Percentiles rank a stretch among this genome's conserved stretches.
phyloP scores from a whole-genome alignment of 2,888 invertebrate genomes.

The Myathropa florea region DNA sequence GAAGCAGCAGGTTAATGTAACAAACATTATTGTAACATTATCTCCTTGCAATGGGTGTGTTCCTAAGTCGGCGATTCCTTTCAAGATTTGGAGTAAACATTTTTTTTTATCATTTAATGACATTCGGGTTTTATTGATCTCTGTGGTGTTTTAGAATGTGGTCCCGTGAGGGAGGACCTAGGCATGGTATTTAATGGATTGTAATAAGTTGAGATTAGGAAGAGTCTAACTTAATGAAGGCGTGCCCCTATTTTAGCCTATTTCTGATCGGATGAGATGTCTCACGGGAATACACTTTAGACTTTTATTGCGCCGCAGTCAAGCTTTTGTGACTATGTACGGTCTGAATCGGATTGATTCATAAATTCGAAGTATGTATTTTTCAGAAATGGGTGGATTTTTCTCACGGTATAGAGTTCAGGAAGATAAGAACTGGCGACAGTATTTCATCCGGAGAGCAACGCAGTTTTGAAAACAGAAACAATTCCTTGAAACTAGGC shows the following conservation, averaged over 20 bases:
- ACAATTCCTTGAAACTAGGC: too few relatives aligned
- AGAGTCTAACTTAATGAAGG: background rate
- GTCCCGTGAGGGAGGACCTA: background rate
- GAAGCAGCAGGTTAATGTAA: constrained; percentile 35
- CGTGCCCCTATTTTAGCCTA: background rate
- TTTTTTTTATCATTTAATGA: background rate
- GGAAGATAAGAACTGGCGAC: too few relatives aligned
- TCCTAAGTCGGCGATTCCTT: constrained; percentile 8
- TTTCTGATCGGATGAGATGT: background rate
- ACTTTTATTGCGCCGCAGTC: background rate
- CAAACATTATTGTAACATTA: constrained; percentile 1
- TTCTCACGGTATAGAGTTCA: background rate
- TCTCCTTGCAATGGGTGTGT: background rate
- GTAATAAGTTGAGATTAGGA: background rate
- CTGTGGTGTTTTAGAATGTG: constrained; percentile 1
- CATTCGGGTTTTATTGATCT: constrained; percentile 3
- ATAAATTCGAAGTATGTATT: background rate
- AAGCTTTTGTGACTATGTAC: background rate
- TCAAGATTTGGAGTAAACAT: background rate
- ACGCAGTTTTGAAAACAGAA: too few relatives aligned
- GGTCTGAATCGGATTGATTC: background rate
- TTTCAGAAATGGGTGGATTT: background rate
- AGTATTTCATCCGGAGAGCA: too few relatives aligned
- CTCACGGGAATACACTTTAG: background rate
- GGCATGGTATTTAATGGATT: background rate